Base-by-base conservation (phyloP, 2,888 invertebrate genomes). In the Acleris holmiana region DNA sequence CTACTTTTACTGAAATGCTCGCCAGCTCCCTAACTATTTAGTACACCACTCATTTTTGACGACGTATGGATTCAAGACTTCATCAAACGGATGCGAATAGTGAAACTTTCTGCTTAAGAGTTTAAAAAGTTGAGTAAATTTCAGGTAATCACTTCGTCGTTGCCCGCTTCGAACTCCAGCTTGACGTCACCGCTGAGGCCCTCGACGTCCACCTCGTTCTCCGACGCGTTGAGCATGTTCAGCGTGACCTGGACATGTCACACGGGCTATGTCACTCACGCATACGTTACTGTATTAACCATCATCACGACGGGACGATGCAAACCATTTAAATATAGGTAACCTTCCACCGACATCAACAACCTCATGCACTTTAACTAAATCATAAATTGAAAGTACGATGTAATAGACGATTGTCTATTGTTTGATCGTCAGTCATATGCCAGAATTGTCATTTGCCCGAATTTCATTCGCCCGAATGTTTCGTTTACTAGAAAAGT, bases 201-300 rank as follows among this genome's bases (percentile, higher is more conserved):
- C 81, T 97, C 97, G 8, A 97, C 98, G 82, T 98, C 98, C 0
- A 98, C 97, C 83, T 98, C 98, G 66, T 96, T 96, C 81, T 98
- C 98, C 0, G 97, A 95, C 0, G 98, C 98, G 83, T 98, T 98
- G 65, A 99, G 92, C 95, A 98, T 98, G 80, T 98, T 98, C 35
- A 98, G 90, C 0, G 98, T 98, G 69, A 98, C 96, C 94, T 94
- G 84, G 5, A 49, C n/a, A 49, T 47, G 15, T 41, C 17, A 40
- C 15, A 57, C 23, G 3, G 15, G 13, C 10, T 19, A 56, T 15
- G 25, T 57, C 47, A 57, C 41, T 44, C 4, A 17, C n/a, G 0
- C 5, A 44, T 55, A 35, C 44, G 44, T 44, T 8, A 29, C 8
- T 17, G 17, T 7, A 44, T 17, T 4, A 44, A 44, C 17, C 6